These are phyloP conservation scores for Chaetoderma sp. DNA, from an alignment of 2,888 invertebrate genomes.

Conservation along the genomic window DNA sequence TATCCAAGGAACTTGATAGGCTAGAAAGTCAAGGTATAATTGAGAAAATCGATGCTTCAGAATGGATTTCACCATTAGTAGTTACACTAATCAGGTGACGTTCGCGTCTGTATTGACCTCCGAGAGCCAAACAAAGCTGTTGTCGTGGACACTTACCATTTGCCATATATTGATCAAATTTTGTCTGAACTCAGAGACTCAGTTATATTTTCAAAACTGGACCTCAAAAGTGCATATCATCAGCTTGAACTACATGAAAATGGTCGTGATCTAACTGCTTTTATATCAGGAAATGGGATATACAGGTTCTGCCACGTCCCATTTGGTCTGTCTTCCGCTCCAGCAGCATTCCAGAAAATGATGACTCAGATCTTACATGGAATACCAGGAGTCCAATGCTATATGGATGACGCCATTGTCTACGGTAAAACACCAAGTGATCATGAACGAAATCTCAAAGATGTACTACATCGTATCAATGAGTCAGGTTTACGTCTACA, in stretches of 20 bases:
- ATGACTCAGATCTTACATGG: constrained; percentile 29
- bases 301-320: constrained; percentile 28
- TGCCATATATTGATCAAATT: constrained; percentile 28
- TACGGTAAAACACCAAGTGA: constrained; percentile 13
- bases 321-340: constrained; percentile 23
- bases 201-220: constrained; percentile 35
- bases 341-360: constrained; percentile 16
- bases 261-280: constrained; percentile 21
- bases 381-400: constrained; percentile 27
- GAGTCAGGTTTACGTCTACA: constrained; percentile 32
- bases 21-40: background rate
- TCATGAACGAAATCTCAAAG: constrained; percentile 28
- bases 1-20: background rate
- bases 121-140: constrained; percentile 17
- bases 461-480: constrained; percentile 17
- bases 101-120: constrained; percentile 28
- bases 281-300: constrained; percentile 30
- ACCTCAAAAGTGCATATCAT: constrained; percentile 38
- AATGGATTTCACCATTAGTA: background rate
- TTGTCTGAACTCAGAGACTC: constrained; percentile 23
- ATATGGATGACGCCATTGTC: constrained; percentile 39
- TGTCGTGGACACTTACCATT: constrained; percentile 4
- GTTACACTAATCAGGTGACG: constrained; percentile 24
- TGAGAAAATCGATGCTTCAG: background rate
- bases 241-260: constrained; percentile 30